Conservation (phyloP, 2,797 vertebrate genomes). For the Lagorchestes hirsutus region DNA sequence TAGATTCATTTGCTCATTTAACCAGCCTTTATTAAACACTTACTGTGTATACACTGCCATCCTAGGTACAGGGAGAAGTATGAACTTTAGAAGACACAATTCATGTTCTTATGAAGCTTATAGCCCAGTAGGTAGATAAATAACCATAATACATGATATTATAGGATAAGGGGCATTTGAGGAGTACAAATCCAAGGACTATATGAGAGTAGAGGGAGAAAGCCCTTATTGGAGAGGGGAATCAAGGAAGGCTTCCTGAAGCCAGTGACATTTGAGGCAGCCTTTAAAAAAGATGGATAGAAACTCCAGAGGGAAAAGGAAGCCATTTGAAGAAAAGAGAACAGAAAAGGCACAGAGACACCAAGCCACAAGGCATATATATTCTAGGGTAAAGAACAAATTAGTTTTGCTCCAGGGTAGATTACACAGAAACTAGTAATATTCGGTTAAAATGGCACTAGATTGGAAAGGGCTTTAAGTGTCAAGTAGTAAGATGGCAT, state of each 20-base stretch:
- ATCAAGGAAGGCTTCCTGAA: not conserved
- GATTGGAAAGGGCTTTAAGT: not conserved
- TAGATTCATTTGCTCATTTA: not conserved
- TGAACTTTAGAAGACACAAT: not conserved
- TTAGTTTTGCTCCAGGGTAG: not conserved
- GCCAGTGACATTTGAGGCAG: not conserved
- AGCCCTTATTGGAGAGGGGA: not conserved
- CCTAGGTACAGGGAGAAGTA: not conserved
- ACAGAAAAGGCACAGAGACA: not conserved
- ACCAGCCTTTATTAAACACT: constrained; percentile 3
- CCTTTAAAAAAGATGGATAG: not conserved
- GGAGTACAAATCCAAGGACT: not conserved
- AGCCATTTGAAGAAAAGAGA: not conserved
- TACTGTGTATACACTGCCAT: not conserved
- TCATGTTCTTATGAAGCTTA: not conserved
- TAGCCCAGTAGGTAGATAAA: not conserved
- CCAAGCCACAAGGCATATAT: not conserved
- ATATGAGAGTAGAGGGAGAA: not conserved
- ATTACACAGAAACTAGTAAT: not conserved
- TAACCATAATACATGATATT: not conserved
- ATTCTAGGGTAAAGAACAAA: not conserved
- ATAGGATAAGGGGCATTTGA: not conserved
- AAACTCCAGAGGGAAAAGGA: not conserved
- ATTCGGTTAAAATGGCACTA: not conserved
- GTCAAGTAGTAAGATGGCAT: not conserved